Percentiles rank a stretch among this genome's conserved stretches.
Conservation (phyloP, 2,797 vertebrate species). For the Poeciliopsis infans region DNA sequence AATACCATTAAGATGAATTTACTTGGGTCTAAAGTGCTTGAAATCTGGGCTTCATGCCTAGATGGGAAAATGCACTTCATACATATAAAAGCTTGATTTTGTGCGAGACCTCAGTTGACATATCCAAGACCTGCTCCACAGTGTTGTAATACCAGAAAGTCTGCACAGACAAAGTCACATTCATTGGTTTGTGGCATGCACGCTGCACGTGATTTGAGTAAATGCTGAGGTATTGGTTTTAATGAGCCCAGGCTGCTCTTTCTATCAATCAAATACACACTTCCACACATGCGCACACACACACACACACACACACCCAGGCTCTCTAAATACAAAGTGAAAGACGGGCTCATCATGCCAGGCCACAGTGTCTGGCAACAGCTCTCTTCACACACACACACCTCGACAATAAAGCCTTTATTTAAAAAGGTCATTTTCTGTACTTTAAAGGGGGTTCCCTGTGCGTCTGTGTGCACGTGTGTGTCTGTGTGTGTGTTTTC, state of each 20-base stretch:
- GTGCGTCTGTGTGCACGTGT: slow-evolving; percentile 30
- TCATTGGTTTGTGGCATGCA: slow-evolving; percentile 15
- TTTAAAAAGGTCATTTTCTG: slow-evolving; percentile 65
- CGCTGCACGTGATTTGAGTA: slow-evolving; percentile 25
- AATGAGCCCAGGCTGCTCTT: slow-evolving; percentile 55
- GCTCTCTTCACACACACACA: slow-evolving; percentile 34
- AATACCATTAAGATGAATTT: background rate
- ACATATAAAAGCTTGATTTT: background rate
- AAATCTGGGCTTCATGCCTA: slow-evolving; percentile 2
- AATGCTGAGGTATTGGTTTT: slow-evolving; percentile 37
- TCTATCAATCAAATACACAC: slow-evolving; percentile 52
- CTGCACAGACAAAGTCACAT: slow-evolving; percentile 42
- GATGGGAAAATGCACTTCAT: background rate
- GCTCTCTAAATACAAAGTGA: slow-evolving; percentile 54
- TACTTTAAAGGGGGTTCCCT: slow-evolving; percentile 72
- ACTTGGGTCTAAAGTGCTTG: background rate
- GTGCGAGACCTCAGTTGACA: slow-evolving; percentile 11
- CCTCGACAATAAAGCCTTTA: slow-evolving; percentile 70
- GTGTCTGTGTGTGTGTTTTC: slow-evolving; percentile 57
- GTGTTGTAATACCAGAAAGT: slow-evolving; percentile 16
- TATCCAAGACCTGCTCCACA: slow-evolving; percentile 3
- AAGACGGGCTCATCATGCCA: slow-evolving; percentile 58
- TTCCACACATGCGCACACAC: slow-evolving; percentile 1
- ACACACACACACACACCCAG: slow-evolving; percentile 15
- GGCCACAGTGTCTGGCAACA: slow-evolving; percentile 57